Conservation (phyloP, 2,113 vertebrate species). For the Cottus gobio region DNA sequence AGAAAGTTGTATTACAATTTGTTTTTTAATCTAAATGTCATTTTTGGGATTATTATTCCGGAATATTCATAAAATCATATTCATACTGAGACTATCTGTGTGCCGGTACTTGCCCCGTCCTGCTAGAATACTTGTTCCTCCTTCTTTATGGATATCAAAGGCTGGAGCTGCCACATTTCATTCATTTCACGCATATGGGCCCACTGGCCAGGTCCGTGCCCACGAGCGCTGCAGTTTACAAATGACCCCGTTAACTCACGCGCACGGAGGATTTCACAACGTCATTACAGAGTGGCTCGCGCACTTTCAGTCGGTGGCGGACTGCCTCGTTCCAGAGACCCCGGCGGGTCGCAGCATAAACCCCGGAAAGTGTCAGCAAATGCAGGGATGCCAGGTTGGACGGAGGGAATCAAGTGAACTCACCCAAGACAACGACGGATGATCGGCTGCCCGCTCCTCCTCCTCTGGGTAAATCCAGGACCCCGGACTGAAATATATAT, state of each 20-base stretch:
- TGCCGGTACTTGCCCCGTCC: slow-evolving; percentile 1
- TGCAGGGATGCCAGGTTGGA: slow-evolving; percentile 28
- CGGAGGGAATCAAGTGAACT: slow-evolving; percentile 70
- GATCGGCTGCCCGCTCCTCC: slow-evolving; percentile 71
- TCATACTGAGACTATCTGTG: background rate
- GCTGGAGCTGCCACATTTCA: slow-evolving; percentile 53
- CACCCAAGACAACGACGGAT: slow-evolving; percentile 80
- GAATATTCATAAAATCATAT: background rate
- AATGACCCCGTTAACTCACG: background rate
- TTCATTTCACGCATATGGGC: slow-evolving; percentile 56
- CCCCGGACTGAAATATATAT: slow-evolving; percentile 32
- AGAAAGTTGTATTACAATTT: slow-evolving; percentile 22
- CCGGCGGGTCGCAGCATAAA: background rate
- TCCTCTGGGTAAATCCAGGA: slow-evolving; percentile 81
- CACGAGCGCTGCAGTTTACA: background rate
- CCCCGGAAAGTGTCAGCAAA: slow-evolving; percentile 29
- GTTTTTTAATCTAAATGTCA: background rate
- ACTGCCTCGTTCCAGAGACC: slow-evolving; percentile 31
- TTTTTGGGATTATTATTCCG: background rate
- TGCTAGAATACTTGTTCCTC: background rate
- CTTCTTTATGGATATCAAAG: slow-evolving; percentile 1
- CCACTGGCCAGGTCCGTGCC: slow-evolving; percentile 24
- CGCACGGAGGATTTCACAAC: too few relatives aligned
- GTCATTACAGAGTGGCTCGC: background rate
- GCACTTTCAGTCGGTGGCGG: background rate